phyloP scores from a whole-genome alignment of 2,113 vertebrate species.

The Trogon surrucura region DNA sequence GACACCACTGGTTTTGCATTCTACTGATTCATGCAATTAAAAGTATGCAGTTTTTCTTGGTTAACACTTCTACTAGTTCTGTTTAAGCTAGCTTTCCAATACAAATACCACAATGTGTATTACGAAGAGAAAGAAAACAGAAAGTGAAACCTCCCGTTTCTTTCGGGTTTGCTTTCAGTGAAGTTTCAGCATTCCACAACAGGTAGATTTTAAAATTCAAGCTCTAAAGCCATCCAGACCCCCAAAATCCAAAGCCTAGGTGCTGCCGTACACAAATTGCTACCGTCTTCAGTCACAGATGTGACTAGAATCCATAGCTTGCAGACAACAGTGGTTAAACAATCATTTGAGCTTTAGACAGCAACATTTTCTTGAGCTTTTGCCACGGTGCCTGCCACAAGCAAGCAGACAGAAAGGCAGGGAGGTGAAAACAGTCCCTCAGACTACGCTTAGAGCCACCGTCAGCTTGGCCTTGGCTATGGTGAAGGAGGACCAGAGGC shows the following conservation, averaged over 20 bases:
- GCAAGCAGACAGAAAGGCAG: neutral
- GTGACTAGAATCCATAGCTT: neutral
- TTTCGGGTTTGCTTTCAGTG: neutral
- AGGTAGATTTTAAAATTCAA: neutral
- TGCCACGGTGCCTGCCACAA: neutral
- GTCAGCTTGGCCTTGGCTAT: rapidly evolving
- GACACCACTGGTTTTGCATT: neutral
- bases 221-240: neutral
- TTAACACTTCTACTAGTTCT: neutral
- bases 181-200: neutral
- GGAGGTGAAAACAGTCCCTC: neutral
- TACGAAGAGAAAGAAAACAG: neutral
- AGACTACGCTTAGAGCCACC: neutral
- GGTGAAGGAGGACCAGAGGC: neutral
- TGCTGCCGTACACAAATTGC: rapidly evolving
- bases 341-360: neutral
- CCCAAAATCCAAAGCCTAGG: neutral
- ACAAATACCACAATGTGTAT: neutral
- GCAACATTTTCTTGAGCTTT: neutral
- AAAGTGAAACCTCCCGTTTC: neutral
- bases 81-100: neutral
- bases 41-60: neutral
- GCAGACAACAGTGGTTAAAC: neutral
- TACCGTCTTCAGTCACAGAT: neutral
- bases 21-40: neutral